A percentile compares a stretch with the other conserved stretches of the same genome.
These are phyloP conservation scores for Ptilorrhoa leucosticta DNA, from an alignment of 2,113 vertebrate genomes.

Conservation along the genomic window DNA sequence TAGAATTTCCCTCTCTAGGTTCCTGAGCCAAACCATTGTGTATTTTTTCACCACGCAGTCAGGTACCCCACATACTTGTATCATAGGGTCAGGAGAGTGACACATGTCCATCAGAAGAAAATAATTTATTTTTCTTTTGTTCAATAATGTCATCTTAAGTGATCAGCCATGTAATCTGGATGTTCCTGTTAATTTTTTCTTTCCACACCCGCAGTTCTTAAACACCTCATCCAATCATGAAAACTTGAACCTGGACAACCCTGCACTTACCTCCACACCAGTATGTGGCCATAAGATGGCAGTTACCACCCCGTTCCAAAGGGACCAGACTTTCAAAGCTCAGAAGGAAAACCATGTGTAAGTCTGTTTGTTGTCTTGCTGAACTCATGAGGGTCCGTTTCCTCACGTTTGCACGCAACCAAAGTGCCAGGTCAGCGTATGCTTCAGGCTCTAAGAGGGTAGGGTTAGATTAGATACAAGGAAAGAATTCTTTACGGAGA, in stretches of 20 bases:
- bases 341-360: slow-evolving; percentile 92
- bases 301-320: slow-evolving; percentile 73
- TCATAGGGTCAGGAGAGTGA: neutral
- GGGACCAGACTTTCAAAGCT: slow-evolving; percentile 79
- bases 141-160: neutral
- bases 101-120: neutral
- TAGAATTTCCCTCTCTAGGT: neutral
- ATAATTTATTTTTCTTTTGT: neutral
- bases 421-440: neutral
- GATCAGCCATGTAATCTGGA: neutral
- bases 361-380: slow-evolving; percentile 42
- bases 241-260: slow-evolving; percentile 80
- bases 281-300: slow-evolving; percentile 84
- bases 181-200: slow-evolving; percentile 3
- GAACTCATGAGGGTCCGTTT: accelerated
- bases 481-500: neutral
- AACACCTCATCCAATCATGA: slow-evolving; percentile 86
- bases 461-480: neutral
- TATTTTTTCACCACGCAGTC: neutral
- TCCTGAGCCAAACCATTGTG: neutral
- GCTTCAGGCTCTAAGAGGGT: neutral
- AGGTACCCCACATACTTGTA: neutral
- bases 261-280: slow-evolving; percentile 78
- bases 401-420: neutral
- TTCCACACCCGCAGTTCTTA: slow-evolving; percentile 81